Conservation (phyloP, 1,140 invertebrate species). For the Diabrotica virgifera region DNA sequence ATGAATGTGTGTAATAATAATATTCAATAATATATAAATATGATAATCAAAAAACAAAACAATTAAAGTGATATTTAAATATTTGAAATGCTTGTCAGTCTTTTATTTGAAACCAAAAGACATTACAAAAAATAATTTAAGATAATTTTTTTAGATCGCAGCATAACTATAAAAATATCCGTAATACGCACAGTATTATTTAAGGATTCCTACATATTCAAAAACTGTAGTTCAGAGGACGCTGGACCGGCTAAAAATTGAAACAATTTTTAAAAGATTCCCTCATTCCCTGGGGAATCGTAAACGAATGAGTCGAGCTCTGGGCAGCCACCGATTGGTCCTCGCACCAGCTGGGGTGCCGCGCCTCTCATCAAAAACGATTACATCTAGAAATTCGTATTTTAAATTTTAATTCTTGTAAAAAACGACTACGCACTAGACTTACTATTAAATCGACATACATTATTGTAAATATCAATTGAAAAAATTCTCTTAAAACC, state of each 20-base stretch:
- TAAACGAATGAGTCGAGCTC: constrained; percentile 41
- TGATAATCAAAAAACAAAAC: too few species aligned
- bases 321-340: constrained; percentile 47
- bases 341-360: constrained; percentile 48
- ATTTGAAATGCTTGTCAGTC: too few species aligned
- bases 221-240: constrained; percentile 21
- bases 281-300: constrained; percentile 2
- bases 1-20: too few species aligned
- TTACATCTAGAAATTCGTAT: constrained; percentile 41
- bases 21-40: too few species aligned
- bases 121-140: too few species aligned
- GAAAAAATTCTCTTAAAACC: constrained; percentile 14
- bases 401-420: constrained; percentile 30
- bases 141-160: too few species aligned
- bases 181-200: too few species aligned
- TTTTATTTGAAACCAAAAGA: too few species aligned
- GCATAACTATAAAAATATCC: too few species aligned
- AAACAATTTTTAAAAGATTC: constrained; percentile 3
- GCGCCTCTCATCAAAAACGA: constrained; percentile 38
- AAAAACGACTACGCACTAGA: constrained; percentile 45
- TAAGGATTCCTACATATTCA: too few species aligned
- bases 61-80: too few species aligned
- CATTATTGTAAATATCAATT: constrained; percentile 31
- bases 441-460: constrained; percentile 41
- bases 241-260: constrained; percentile 27